Conservation (phyloP, 2,113 vertebrate genomes). For the Gymnocephalus cernua region DNA sequence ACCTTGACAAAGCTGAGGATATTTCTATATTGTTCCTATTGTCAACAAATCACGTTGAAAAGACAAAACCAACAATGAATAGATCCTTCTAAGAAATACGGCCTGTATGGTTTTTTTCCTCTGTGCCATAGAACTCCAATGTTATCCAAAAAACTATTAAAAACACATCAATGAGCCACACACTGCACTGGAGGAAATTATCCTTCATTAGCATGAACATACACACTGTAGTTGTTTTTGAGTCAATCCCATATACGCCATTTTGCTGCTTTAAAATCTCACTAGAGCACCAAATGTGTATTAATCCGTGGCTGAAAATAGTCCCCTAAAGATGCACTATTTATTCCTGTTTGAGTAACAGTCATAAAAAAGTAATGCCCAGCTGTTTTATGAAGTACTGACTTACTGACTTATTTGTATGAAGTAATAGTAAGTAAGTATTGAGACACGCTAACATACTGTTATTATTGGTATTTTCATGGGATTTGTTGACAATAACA, state of each 20-base stretch:
- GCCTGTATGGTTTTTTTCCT: background rate
- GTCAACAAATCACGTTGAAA: background rate
- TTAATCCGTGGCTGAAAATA: background rate
- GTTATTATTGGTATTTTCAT: background rate
- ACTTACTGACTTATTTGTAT: background rate
- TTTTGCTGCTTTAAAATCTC: background rate
- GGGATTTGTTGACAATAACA: no score
- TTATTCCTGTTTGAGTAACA: background rate
- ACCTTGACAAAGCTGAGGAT: conserved; percentile 13
- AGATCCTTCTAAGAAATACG: background rate
- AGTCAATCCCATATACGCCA: background rate
- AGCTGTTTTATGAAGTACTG: background rate
- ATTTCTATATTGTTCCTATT: background rate
- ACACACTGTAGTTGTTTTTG: background rate
- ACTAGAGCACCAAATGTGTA: background rate
- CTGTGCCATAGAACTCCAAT: background rate
- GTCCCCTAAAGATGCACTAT: background rate
- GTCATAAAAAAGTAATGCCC: background rate
- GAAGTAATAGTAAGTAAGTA: background rate
- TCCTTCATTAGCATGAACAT: background rate
- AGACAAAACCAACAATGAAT: background rate
- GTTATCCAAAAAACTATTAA: conserved; percentile 1
- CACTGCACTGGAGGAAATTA: background rate
- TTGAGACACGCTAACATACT: background rate
- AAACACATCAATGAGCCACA: background rate